These are phyloP conservation scores for Trachelus iudaicus DNA, from an alignment of 2,888 invertebrate genomes.

Conservation along the genomic window DNA sequence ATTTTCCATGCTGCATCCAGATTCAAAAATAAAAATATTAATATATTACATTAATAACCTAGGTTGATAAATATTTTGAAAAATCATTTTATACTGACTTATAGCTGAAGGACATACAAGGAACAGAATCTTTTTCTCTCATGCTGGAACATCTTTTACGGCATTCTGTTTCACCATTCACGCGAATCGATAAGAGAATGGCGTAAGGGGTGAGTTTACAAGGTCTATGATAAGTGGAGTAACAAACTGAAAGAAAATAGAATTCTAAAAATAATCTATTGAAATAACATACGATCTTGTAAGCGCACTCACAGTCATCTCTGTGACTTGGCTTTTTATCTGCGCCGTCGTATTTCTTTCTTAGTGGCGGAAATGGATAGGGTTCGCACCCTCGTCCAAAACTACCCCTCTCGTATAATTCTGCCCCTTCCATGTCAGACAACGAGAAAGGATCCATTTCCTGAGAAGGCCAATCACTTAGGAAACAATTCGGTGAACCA, in stretches of 20 bases:
- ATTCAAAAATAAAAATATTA: neutral
- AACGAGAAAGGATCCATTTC: conserved; percentile 74
- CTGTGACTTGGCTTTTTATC: neutral
- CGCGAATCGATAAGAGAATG: conserved; percentile 73
- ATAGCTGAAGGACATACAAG: conserved; percentile 83
- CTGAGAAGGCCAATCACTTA: conserved; percentile 78
- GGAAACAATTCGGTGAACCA: conserved; percentile 79
- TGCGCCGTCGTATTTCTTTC: neutral
- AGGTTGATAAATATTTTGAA: neutral
- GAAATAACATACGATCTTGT: neutral
- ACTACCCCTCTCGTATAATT: conserved; percentile 83
- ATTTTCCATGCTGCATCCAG: conserved; percentile 24
- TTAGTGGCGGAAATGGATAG: conserved; percentile 65
- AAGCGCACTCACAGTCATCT: neutral
- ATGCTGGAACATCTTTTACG: conserved; percentile 67
- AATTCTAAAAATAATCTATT: neutral
- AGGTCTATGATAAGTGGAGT: conserved; percentile 81
- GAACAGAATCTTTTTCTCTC: conserved; percentile 70
- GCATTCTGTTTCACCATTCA: conserved; percentile 77
- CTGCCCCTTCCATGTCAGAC: conserved; percentile 73
- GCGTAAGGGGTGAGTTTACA: conserved; percentile 76
- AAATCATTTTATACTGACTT: conserved; percentile 63
- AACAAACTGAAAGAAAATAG: conserved; percentile 73
- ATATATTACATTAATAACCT: neutral
- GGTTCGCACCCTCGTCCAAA: conserved; percentile 86